Percentiles rank a stretch among this genome's conserved stretches.
These are phyloP conservation scores for Ichneumoninae sp. DNA, from an alignment of 2,888 invertebrate genomes.

Conservation along the genomic window DNA sequence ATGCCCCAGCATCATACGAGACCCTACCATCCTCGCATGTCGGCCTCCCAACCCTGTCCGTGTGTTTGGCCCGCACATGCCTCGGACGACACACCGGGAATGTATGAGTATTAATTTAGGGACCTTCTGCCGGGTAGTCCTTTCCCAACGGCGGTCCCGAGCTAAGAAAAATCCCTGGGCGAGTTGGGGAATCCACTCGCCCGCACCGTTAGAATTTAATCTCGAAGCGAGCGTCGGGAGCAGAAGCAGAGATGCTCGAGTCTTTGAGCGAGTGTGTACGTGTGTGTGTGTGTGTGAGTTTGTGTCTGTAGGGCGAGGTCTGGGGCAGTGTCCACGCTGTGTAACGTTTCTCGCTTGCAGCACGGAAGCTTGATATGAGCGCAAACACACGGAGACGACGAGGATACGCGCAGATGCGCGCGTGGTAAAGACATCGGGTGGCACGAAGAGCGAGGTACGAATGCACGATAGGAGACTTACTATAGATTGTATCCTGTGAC, in stretches of 20 bases:
- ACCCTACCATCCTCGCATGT: constrained; percentile 39
- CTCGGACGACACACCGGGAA: constrained; percentile 39
- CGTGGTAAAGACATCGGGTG: constrained; percentile 60
- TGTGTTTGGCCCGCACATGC: constrained; percentile 44
- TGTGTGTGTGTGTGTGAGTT: background rate
- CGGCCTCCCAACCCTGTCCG: constrained; percentile 28
- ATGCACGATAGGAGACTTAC: constrained; percentile 37
- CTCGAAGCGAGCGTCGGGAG: constrained; percentile 72
- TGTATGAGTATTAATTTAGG: constrained; percentile 82
- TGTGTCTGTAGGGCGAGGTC: constrained; percentile 47
- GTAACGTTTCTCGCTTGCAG: constrained; percentile 57
- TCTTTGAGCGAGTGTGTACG: constrained; percentile 18
- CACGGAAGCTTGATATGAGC: constrained; percentile 50
- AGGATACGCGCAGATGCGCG: constrained; percentile 33
- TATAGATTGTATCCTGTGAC: constrained; percentile 37
- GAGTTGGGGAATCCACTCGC: constrained; percentile 53
- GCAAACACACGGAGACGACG: constrained; percentile 23
- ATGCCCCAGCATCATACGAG: constrained; percentile 45
- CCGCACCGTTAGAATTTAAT: constrained; percentile 82
- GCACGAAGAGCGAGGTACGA: constrained; percentile 43
- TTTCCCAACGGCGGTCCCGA: constrained; percentile 72
- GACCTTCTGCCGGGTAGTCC: constrained; percentile 72
- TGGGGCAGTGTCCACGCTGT: constrained; percentile 45
- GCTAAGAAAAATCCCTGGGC: constrained; percentile 83
- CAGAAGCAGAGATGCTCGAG: constrained; percentile 42